phyloP scores from a whole-genome alignment of 2,797 vertebrate species.

The Yasuhikotakia modesta region DNA sequence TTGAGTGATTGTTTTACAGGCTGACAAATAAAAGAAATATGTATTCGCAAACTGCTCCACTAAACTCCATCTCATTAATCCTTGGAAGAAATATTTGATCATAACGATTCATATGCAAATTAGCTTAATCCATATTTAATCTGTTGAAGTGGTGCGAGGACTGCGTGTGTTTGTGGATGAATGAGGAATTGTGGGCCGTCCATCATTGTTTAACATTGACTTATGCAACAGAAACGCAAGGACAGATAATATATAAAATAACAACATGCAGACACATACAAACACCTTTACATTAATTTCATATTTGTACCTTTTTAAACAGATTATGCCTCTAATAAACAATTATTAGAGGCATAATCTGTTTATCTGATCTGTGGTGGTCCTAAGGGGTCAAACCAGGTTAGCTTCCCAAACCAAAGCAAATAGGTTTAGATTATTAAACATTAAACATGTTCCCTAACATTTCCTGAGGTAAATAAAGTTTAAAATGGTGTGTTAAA shows the following conservation, averaged over 20 bases:
- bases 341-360: too few species aligned
- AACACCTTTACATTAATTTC: not conserved
- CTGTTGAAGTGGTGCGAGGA: not conserved
- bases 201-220: not conserved
- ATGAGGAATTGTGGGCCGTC: not conserved
- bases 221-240: not conserved
- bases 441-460: too few species aligned
- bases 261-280: not conserved
- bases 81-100: slow-evolving; percentile 13
- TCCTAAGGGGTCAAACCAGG: too few species aligned
- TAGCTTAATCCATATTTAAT: slow-evolving; percentile 45
- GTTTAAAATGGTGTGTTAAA: too few species aligned
- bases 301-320: too few species aligned
- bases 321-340: too few species aligned
- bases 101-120: slow-evolving; percentile 43
- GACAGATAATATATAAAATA: not conserved
- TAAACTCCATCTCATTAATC: slow-evolving; percentile 18
- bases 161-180: not conserved
- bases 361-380: too few species aligned
- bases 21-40: slow-evolving; percentile 8
- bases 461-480: too few species aligned
- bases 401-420: too few species aligned
- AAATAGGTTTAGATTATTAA: too few species aligned
- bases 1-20: slow-evolving; percentile 7
- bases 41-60: not conserved